phyloP scores from a whole-genome alignment of 1,140 invertebrate genomes.

The Planococcus citri region DNA sequence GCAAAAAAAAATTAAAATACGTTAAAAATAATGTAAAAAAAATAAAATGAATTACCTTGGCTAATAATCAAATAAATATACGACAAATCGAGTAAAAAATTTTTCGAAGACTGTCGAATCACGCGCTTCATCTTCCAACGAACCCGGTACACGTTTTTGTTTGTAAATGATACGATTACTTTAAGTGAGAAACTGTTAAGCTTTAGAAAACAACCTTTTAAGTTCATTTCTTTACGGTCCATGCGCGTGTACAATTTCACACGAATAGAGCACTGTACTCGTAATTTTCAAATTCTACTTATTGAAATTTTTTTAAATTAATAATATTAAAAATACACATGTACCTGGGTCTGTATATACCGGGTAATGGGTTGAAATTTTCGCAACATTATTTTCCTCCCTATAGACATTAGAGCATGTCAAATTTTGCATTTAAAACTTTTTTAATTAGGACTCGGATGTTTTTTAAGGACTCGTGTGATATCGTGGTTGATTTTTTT shows the following conservation, averaged over 20 bases:
- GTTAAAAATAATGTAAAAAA: neutral
- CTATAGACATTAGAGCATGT: too few relatives aligned
- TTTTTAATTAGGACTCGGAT: neutral
- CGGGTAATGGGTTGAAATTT: too few relatives aligned
- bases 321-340: too few relatives aligned
- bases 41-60: neutral
- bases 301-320: too few relatives aligned
- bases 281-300: too few relatives aligned
- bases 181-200: constrained; percentile 9
- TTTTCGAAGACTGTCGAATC: neutral
- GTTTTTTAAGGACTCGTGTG: neutral
- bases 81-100: constrained; percentile 9
- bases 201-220: neutral
- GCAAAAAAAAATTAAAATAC: neutral
- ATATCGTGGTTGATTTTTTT: neutral
- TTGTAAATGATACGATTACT: constrained; percentile 14
- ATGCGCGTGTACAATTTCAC: neutral
- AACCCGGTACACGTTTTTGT: neutral
- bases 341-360: too few relatives aligned
- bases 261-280: neutral
- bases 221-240: neutral
- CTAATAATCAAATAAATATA: constrained; percentile 12
- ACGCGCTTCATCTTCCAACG: neutral
- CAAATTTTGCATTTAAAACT: neutral
- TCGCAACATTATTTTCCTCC: too few relatives aligned